Evolutionary conservation across 2,113 vertebrate species (phyloP), one percentile per base, ranked within the genome.

Genomic region (Proterorhinus semilunaris): DNA sequence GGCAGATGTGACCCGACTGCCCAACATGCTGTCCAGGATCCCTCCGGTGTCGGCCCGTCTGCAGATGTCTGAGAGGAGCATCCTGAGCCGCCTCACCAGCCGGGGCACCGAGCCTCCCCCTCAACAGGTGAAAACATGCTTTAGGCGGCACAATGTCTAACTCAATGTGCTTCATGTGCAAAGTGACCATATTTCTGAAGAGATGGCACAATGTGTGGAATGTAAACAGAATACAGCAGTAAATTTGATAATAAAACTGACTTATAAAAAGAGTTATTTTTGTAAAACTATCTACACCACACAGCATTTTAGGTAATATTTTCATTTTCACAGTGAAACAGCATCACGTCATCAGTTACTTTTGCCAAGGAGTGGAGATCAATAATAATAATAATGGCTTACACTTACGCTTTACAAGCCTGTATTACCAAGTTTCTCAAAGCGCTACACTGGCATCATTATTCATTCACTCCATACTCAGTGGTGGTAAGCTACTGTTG

Each of bases 51-150:
- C 98, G 0, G 95, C 96, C 8, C 95, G 97, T 4, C 93, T 99
- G 59, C 96, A 98, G 92, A 99, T 99, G 97, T 99, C 97, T 0
- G 97, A 99, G 85, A 90, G 98, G 58, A 98, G 95, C 90, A 99
- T 99, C 84, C 92, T 99, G 75, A 98, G 96, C 88, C 95, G 97
- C 51, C 93, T 99, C 85, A 97, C 98, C 80, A 98, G 94, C 79
- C 95, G 98, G 0, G 95, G 95, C 0, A 94, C 92, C 0, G 98
- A 99, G 52, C 94, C 95, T 5, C 84, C 94, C 0, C 78, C 91
- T 9, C 96, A 95, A 89, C 96, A 96, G 96, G 97, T 99, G 73
- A 91, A 71, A 11, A 0, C 15, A 36, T 7, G 15, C 2, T n/a
- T 45, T 42, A n/a, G 57, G n/a, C 58, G 3, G 21, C 10, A 57